Evolutionary conservation across 2,113 vertebrate species (phyloP).

Genomic region (Polypterus bichir): DNA sequence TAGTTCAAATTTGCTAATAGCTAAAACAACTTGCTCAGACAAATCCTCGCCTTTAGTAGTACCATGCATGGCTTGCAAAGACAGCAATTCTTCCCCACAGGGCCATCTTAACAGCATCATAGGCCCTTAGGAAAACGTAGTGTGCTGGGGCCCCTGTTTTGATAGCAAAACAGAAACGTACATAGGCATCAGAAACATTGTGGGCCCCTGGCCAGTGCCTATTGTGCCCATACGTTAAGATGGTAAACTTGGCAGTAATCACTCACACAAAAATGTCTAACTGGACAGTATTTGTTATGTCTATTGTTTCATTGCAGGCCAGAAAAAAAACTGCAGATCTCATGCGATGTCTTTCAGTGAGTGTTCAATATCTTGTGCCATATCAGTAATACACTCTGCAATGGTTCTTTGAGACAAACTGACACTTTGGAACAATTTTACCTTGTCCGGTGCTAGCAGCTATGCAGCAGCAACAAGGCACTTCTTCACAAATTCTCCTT

Average conservation of each 20-base stretch:
- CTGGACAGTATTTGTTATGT: constrained; percentile 18
- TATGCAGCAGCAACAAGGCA: constrained; percentile 13
- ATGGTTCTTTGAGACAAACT: constrained; percentile 16
- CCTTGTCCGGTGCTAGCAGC: constrained; percentile 8
- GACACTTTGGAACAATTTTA: constrained; percentile 11
- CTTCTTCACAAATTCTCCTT: constrained; percentile 9
- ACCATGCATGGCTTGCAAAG: neutral
- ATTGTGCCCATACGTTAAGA: neutral
- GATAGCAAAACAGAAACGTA: no score
- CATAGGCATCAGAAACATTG: no score
- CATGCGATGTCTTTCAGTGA: constrained; percentile 2
- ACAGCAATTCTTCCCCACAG: no score
- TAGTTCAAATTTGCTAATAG: constrained; percentile 11
- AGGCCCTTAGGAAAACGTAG: no score
- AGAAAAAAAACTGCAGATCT: constrained; percentile 7
- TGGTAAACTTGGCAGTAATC: constrained; percentile 11
- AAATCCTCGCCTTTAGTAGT: constrained; percentile 18
- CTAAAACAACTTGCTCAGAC: constrained; percentile 11
- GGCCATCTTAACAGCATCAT: no score
- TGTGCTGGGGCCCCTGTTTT: no score
- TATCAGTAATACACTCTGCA: constrained; percentile 16
- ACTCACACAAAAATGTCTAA: constrained; percentile 10
- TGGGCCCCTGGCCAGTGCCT: no score
- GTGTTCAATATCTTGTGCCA: constrained; percentile 16
- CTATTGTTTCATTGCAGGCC: constrained; percentile 15